A percentile compares a stretch with the other conserved stretches of the same genome.
Conservation (phyloP, 1,140 invertebrate species). For the Macrosteles quadrilineatus region DNA sequence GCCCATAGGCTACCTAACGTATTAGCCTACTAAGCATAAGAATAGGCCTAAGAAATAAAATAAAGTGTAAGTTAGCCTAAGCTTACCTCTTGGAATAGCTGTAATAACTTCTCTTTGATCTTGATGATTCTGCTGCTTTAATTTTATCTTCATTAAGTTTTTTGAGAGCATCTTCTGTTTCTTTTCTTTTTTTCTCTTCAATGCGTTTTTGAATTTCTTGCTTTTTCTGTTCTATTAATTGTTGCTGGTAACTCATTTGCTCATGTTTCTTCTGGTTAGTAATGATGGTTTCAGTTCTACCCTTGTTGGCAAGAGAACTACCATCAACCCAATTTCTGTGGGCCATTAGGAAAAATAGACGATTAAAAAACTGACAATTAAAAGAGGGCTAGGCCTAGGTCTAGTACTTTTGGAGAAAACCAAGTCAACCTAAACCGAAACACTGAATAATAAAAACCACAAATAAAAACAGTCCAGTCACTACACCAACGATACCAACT, state of each 20-base stretch:
- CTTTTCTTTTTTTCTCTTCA: conserved; percentile 57
- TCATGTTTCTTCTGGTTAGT: conserved; percentile 51
- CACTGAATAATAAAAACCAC: too few relatives aligned
- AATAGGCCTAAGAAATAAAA: too few relatives aligned
- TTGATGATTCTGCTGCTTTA: conserved; percentile 18
- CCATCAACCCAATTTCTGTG: not conserved
- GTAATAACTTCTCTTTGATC: conserved; percentile 10
- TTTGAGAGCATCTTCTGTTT: conserved; percentile 52
- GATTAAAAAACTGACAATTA: too few relatives aligned
- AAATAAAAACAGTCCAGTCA: too few relatives aligned
- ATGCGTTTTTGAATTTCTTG: conserved; percentile 57
- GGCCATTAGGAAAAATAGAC: conserved; percentile 14
- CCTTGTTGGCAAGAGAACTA: not conserved
- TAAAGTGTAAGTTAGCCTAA: too few relatives aligned
- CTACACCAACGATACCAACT: too few relatives aligned
- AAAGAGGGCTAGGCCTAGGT: too few relatives aligned
- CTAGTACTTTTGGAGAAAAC: too few relatives aligned
- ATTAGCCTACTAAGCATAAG: too few relatives aligned
- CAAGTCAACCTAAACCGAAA: too few relatives aligned
- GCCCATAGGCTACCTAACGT: too few relatives aligned
- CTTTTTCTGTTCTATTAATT: conserved; percentile 79
- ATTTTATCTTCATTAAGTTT: conserved; percentile 32
- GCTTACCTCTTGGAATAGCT: not conserved
- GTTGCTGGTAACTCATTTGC: conserved; percentile 79
- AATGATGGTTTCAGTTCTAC: conserved; percentile 7